Evolutionary conservation across 2,113 vertebrate species (phyloP).

Genomic region (Ammospiza nelsoni): DNA sequence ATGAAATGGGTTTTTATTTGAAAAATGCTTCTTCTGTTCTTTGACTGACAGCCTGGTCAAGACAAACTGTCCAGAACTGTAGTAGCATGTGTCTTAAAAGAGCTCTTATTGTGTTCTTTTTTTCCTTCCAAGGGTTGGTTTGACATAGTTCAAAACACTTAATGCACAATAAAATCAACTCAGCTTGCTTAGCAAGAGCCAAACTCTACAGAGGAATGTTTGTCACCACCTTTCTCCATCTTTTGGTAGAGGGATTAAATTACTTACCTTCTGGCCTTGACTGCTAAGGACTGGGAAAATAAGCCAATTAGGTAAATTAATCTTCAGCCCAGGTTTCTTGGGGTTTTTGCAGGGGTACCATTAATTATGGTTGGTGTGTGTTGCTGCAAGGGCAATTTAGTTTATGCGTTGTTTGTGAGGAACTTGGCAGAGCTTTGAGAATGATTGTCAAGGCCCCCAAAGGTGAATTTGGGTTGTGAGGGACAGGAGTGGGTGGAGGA

Average conservation of each 20-base stretch:
- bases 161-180: not conserved
- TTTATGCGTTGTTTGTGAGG: not conserved
- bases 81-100: not conserved
- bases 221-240: not conserved
- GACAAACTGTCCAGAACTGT: not conserved
- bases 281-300: not conserved
- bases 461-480: constrained; percentile 17
- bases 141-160: not conserved
- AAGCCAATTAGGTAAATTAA: constrained; percentile 11
- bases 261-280: not conserved
- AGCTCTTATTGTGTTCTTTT: not conserved
- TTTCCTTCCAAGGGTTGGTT: not conserved
- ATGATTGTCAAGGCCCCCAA: not conserved
- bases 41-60: not conserved
- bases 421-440: not conserved
- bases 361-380: not conserved
- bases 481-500: not conserved
- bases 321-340: not conserved
- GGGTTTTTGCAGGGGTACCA: not conserved
- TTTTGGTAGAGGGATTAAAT: not conserved
- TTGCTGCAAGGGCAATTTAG: not conserved
- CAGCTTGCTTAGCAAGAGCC: not conserved
- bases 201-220: not conserved
- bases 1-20: not conserved
- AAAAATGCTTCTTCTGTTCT: not conserved